Evolutionary conservation across 2,888 invertebrate genomes (phyloP), one percentile per base, ranked within the genome.

Genomic region (Nasonovia ribisnigri): DNA sequence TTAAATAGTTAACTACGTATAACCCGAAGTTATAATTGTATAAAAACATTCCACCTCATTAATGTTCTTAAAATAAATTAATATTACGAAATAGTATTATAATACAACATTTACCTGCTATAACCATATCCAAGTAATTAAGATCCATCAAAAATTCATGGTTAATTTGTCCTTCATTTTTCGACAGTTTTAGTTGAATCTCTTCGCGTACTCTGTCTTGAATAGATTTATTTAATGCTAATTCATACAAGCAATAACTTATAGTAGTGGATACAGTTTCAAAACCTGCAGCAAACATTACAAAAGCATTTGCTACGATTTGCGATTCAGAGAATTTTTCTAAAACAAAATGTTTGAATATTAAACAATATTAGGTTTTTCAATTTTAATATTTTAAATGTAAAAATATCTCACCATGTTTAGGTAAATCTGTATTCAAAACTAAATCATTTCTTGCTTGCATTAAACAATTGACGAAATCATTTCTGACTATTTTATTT

Each of bases 211-310:
- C 96, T 95, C 95, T 96, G n/a, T 95, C 95, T 95, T 97, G 97
- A 29, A 96, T 95, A 3, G 96, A 95, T 57, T 96, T 96, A 95
- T 97, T 96, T 24, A 96, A 94, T 0, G 97, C 96, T 88, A 97
- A 95, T 94, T 96, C 96, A 95, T 96, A 97, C 0, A 96, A 96
- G 0, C 96, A 95, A 94, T 96, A 97, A 94, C 96, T 96, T 10
- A 97, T 96, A 0, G 97, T 96, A 0, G 97, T 96, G 0, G 97
- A 97, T 0, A 97, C 96, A 0, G 97, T 97, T 95, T 97, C 97
- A 95, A 97, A 97, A 0, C 97, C 97, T 29, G 97, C 97, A 20
- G 96, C 95, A 96, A 97, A 96, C 95, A 97, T 97, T 36, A 97
- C 95, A 95, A 97, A 96, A 0, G 96, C 96, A 94, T 97, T 96